phyloP scores from a whole-genome alignment of 53 echinoderm and acorn worm species.

The Pentamera pediparva region DNA sequence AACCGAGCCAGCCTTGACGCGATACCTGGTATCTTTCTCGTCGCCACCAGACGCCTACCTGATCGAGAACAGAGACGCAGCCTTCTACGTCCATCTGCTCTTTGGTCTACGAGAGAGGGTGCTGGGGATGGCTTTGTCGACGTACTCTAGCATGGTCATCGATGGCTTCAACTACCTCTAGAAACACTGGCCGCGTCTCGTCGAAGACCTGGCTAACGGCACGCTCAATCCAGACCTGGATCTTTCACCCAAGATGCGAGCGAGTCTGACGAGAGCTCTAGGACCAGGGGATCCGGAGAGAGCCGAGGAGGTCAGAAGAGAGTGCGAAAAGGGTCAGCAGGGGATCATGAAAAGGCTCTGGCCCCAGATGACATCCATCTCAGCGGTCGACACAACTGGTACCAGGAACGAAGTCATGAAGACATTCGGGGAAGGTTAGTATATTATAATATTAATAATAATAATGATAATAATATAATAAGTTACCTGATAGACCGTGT shows the following conservation, averaged over 20 bases:
- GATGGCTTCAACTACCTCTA: constrained; percentile 45
- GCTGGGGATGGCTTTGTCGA: constrained; percentile 13
- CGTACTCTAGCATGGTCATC: constrained; percentile 45
- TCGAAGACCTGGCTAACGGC: constrained; percentile 50
- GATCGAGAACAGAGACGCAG: neutral
- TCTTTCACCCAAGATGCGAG: constrained; percentile 17
- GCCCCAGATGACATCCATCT: constrained; percentile 40
- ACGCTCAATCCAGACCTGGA: constrained; percentile 22
- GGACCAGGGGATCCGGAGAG: constrained; percentile 39
- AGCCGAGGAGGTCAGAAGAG: constrained; percentile 42
- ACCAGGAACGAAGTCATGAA: constrained; percentile 21
- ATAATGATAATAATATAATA: neutral
- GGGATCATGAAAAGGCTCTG: constrained; percentile 64
- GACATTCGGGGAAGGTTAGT: constrained; percentile 35
- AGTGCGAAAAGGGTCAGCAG: constrained; percentile 63
- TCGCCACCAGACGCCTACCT: constrained; percentile 24
- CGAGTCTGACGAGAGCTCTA: constrained; percentile 1
- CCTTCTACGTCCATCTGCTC: constrained; percentile 61
- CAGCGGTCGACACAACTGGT: constrained; percentile 29
- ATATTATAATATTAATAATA: neutral
- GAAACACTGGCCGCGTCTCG: constrained; percentile 52
- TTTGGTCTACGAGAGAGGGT: constrained; percentile 61
- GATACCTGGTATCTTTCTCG: neutral
- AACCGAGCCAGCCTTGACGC: neutral
- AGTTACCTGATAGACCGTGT: neutral